Conservation (phyloP, 2,113 vertebrate species). For the Tonatia bakeri region DNA sequence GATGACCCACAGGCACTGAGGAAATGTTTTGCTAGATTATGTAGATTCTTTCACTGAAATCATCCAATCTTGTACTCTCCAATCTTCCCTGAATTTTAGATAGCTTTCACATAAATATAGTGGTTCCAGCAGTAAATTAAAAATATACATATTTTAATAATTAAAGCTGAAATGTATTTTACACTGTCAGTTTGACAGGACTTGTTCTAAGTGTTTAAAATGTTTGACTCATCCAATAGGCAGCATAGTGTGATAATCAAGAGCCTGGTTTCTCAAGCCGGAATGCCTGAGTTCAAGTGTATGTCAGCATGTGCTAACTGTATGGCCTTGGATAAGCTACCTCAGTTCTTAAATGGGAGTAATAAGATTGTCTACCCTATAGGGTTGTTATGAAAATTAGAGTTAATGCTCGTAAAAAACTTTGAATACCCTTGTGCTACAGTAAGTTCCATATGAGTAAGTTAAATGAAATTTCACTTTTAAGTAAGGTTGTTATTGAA, state of each 20-base stretch:
- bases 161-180: background rate
- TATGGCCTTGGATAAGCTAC: background rate
- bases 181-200: background rate
- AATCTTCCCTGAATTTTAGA: background rate
- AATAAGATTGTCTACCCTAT: background rate
- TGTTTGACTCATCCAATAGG: background rate
- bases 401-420: background rate
- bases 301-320: background rate
- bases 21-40: background rate
- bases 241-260: background rate
- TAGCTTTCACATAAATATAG: background rate
- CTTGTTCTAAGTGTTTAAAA: background rate
- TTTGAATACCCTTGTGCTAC: background rate
- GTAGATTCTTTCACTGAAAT: background rate
- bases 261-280: background rate
- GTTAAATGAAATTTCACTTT: background rate
- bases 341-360: background rate
- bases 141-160: background rate
- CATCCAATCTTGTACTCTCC: background rate
- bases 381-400: background rate
- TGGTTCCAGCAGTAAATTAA: background rate
- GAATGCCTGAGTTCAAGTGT: slow-evolving; percentile 19
- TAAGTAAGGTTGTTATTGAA: background rate
- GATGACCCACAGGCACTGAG: background rate
- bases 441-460: background rate